Conservation (phyloP, 53 echinoderm and acorn worm species). For the Henricia sp. region DNA sequence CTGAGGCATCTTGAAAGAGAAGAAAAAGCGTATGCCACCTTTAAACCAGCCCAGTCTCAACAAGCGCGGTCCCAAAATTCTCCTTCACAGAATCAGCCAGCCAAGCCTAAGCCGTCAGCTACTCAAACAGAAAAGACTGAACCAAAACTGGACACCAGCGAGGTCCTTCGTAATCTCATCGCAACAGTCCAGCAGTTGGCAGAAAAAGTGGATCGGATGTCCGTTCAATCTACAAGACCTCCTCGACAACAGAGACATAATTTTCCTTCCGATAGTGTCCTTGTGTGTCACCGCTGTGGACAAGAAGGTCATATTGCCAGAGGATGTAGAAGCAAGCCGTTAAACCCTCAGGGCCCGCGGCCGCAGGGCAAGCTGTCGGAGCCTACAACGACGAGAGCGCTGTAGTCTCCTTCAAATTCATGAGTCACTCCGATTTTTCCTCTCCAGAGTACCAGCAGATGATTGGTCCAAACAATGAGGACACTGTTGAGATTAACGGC, state of each 20-base stretch:
- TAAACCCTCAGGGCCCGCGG: not conserved
- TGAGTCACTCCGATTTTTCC: not conserved
- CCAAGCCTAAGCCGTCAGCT: no score
- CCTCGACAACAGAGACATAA: not conserved
- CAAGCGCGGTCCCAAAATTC: not conserved
- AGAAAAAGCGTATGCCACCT: not conserved
- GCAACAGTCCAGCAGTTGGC: not conserved
- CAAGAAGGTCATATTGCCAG: conserved; percentile 16
- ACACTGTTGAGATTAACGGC: not conserved
- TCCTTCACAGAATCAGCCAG: no score
- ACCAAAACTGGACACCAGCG: not conserved
- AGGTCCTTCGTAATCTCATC: not conserved
- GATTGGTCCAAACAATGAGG: not conserved
- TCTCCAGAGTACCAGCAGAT: not conserved
- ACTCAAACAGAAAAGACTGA: not conserved
- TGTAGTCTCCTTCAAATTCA: no score
- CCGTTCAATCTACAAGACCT: not conserved
- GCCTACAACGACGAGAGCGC: not conserved
- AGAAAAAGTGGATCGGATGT: not conserved
- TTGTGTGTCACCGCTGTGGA: not conserved
- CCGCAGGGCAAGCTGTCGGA: not conserved
- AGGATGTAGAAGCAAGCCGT: not conserved
- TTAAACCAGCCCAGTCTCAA: not conserved
- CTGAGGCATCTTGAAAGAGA: not conserved
- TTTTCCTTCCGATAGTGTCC: not conserved